These are phyloP conservation scores for Gavia stellata DNA, from an alignment of 2,113 vertebrate genomes.

Conservation along the genomic window DNA sequence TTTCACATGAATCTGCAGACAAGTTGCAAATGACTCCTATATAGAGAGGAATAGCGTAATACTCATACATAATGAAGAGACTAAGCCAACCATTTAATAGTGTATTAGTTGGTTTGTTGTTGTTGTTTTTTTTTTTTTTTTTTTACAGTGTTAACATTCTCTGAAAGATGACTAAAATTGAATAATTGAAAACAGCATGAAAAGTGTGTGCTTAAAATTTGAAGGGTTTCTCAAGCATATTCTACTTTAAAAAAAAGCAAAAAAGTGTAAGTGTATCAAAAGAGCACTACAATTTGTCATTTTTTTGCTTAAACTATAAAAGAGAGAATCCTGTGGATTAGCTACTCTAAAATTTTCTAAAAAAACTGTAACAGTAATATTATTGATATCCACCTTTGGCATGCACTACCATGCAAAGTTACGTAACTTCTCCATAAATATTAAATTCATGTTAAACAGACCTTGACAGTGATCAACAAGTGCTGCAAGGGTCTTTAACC, in stretches of 20 bases:
- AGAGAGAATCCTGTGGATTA: neutral
- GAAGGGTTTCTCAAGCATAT: neutral
- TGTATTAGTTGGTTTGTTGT: neutral
- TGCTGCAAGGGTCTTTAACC: conserved; percentile 93
- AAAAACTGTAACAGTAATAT: neutral
- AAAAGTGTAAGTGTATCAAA: neutral
- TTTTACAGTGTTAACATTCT: neutral
- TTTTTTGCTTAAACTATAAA: neutral
- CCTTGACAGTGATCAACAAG: conserved; percentile 99
- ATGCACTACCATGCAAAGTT: neutral
- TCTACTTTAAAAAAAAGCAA: neutral
- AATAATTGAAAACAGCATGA: neutral
- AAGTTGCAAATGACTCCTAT: neutral
- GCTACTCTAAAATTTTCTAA: neutral
- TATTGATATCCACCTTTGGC: neutral
- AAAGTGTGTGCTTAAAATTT: neutral
- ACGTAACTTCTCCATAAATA: neutral
- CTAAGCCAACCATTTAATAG: neutral
- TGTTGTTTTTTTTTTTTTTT: no score
- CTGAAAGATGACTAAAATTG: neutral
- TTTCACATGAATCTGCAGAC: neutral
- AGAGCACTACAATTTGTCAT: neutral
- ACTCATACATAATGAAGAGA: neutral
- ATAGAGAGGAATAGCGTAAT: neutral
- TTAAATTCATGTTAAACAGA: conserved; percentile 40